Evolutionary conservation across 1,140 invertebrate species (phyloP).

Genomic region (Acromyrmex heyeri): DNA sequence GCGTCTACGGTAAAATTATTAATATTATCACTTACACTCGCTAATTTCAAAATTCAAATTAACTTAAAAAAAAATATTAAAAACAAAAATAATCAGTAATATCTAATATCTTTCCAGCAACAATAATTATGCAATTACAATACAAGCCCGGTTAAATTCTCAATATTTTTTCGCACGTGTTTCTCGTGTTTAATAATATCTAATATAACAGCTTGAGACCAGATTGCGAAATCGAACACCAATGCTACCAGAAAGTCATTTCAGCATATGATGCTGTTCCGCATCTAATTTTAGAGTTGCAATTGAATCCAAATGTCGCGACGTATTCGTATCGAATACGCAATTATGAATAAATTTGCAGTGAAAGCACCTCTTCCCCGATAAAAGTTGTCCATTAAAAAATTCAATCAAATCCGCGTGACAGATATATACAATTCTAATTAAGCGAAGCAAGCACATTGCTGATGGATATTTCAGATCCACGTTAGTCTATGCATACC

Average conservation of each 20-base stretch:
- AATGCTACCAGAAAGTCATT: slow-evolving; percentile 18
- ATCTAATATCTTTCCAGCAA: neutral
- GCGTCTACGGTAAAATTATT: slow-evolving; percentile 20
- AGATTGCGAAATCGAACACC: slow-evolving; percentile 2
- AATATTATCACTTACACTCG: slow-evolving; percentile 34
- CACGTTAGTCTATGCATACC: neutral
- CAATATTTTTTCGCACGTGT: neutral
- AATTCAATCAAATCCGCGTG: neutral
- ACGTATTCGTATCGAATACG: neutral
- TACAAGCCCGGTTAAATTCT: neutral
- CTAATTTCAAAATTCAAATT: neutral
- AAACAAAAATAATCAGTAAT: neutral
- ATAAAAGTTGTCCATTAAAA: neutral
- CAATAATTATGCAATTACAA: neutral
- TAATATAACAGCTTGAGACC: neutral
- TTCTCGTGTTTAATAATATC: neutral
- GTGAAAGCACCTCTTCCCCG: too few species aligned
- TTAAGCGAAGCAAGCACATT: neutral
- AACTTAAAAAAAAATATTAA: neutral
- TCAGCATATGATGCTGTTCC: slow-evolving; percentile 23
- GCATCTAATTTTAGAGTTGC: slow-evolving; percentile 12
- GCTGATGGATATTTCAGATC: slow-evolving; percentile 2
- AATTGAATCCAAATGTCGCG: neutral
- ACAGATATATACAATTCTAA: slow-evolving; percentile 36
- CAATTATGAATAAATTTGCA: neutral